Percentiles rank a stretch among this genome's conserved stretches.
These are phyloP conservation scores for Melanotaenia maccullochi DNA, from an alignment of 2,797 vertebrate genomes.

Conservation along the genomic window DNA sequence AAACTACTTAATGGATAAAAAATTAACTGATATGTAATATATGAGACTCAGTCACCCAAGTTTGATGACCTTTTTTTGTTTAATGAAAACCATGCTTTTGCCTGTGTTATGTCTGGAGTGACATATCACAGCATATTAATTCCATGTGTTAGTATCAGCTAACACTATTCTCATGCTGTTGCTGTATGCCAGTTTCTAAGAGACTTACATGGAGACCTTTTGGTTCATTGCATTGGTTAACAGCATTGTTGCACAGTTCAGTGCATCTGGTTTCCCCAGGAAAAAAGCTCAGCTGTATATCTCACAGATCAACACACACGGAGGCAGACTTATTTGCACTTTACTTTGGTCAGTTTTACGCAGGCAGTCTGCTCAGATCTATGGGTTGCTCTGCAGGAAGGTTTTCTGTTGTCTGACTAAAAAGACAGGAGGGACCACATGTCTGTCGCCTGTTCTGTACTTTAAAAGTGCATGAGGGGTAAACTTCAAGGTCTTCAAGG, in stretches of 20 bases:
- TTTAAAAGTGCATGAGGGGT: conserved; percentile 10
- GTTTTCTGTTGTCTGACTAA: conserved; percentile 36
- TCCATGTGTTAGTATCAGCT: conserved; percentile 5
- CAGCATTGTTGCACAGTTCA: conserved; percentile 24
- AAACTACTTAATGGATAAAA: too few species aligned
- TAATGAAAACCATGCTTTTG: too few species aligned
- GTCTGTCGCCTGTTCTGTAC: conserved; percentile 19
- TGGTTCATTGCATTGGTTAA: conserved; percentile 14
- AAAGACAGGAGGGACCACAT: conserved; percentile 25
- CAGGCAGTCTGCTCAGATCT: conserved; percentile 41
- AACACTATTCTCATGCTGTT: background rate
- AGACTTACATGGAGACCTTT: conserved; percentile 9
- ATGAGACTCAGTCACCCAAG: too few species aligned
- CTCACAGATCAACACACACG: conserved; percentile 1
- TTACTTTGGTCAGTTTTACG: conserved; percentile 22
- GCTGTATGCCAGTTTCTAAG: background rate
- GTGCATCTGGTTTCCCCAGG: conserved; percentile 9
- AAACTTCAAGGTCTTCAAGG: background rate
- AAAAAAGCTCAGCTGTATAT: conserved; percentile 17
- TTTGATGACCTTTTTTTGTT: too few species aligned
- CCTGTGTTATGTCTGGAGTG: background rate
- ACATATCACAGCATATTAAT: conserved; percentile 4
- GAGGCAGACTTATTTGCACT: conserved; percentile 8
- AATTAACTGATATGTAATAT: too few species aligned
- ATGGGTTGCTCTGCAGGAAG: conserved; percentile 24